Conservation (phyloP, 2,797 vertebrate genomes). For the Tenualosa ilisha region DNA sequence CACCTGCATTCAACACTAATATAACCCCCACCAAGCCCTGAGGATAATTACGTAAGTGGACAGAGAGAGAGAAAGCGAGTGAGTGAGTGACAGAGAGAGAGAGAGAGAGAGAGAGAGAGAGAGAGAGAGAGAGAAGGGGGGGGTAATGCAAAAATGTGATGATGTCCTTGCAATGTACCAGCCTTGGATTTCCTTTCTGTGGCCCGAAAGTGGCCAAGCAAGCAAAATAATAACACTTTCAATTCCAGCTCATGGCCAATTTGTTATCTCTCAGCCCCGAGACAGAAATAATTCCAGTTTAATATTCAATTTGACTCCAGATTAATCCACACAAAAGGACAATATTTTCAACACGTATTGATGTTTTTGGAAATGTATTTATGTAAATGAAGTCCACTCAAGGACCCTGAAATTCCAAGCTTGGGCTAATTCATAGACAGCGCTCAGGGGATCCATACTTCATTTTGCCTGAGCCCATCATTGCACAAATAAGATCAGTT, state of each 20-base stretch:
- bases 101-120: neutral
- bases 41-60: neutral
- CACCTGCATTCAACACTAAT: neutral
- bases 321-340: slow-evolving; percentile 29
- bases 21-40: neutral
- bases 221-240: slow-evolving; percentile 24
- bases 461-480: neutral
- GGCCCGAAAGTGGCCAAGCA: neutral
- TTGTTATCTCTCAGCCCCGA: slow-evolving; percentile 28
- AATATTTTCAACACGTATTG: slow-evolving; percentile 29
- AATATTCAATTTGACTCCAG: slow-evolving; percentile 19
- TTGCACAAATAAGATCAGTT: slow-evolving; percentile 17
- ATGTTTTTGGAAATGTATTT: slow-evolving; percentile 15
- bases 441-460: neutral
- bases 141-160: slow-evolving; percentile 29
- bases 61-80: neutral
- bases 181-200: neutral
- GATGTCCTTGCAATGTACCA: slow-evolving; percentile 31
- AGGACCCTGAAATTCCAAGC: neutral
- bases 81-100: neutral
- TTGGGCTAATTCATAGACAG: neutral
- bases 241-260: slow-evolving; percentile 26
- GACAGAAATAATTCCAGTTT: neutral
- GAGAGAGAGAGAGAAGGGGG: neutral
- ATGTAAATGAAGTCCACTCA: neutral